Percentiles rank a stretch among this genome's conserved stretches.
phyloP scores from a whole-genome alignment of 2,113 vertebrate genomes.

The Periophthalmodon schlosseri region DNA sequence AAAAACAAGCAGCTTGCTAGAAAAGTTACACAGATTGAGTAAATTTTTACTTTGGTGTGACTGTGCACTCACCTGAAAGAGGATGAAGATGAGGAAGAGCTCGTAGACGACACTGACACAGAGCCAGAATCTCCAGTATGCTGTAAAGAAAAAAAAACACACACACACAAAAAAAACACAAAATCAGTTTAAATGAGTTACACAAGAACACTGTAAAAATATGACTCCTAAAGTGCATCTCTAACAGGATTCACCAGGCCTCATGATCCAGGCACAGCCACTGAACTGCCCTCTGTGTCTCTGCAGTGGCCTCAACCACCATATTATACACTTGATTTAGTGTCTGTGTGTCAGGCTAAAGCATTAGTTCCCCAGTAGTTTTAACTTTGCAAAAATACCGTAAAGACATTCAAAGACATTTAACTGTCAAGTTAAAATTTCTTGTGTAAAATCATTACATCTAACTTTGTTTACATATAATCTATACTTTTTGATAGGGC shows the following conservation, averaged over 20 bases:
- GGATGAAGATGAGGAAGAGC: slow-evolving; percentile 98
- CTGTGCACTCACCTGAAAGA: slow-evolving; percentile 88
- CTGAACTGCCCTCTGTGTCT: background rate
- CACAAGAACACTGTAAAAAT: background rate
- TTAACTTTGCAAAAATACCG: too few relatives aligned
- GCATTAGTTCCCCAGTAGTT: too few relatives aligned
- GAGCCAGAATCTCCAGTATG: slow-evolving; percentile 98
- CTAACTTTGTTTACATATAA: too few relatives aligned
- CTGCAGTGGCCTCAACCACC: background rate
- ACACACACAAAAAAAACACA: too few relatives aligned
- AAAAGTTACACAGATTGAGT: background rate
- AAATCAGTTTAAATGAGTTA: too few relatives aligned
- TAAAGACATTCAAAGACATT: too few relatives aligned
- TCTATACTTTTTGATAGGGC: too few relatives aligned
- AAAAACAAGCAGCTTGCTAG: background rate
- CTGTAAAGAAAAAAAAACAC: slow-evolving; percentile 62
- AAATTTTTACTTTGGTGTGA: background rate
- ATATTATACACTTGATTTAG: background rate
- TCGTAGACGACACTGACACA: slow-evolving; percentile 97
- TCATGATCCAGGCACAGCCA: background rate
- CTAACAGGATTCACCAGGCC: background rate
- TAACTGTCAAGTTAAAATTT: too few relatives aligned
- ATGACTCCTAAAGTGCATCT: background rate
- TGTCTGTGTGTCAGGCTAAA: background rate
- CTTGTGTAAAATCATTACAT: too few relatives aligned